Evolutionary conservation across 2,888 invertebrate species (phyloP).

Genomic region (Amphipyra tragopoginis): DNA sequence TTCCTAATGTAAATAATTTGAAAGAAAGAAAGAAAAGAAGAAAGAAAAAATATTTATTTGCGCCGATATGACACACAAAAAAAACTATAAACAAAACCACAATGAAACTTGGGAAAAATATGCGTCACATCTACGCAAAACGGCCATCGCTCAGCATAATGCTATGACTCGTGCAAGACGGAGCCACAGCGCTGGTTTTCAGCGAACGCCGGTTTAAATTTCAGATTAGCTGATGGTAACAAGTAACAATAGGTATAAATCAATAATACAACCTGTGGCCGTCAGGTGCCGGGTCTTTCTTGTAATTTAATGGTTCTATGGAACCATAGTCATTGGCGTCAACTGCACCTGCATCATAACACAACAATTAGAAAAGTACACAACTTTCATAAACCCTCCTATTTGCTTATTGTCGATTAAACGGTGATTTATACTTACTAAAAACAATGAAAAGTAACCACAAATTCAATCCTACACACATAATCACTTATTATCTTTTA

Average conservation of each 20-base stretch:
- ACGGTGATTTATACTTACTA: slow-evolving; percentile 49
- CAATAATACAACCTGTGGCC: slow-evolving; percentile 69
- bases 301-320: slow-evolving; percentile 33
- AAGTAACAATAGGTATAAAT: not conserved
- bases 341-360: slow-evolving; percentile 47
- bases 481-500: slow-evolving; percentile 40
- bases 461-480: slow-evolving; percentile 51
- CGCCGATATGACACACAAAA: too few species aligned
- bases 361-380: slow-evolving; percentile 14
- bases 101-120: too few species aligned
- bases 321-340: slow-evolving; percentile 41
- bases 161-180: too few species aligned
- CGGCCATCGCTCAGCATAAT: too few species aligned
- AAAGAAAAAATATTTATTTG: too few species aligned
- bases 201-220: too few species aligned
- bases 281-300: slow-evolving; percentile 70
- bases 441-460: slow-evolving; percentile 49
- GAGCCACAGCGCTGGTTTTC: too few species aligned
- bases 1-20: not conserved
- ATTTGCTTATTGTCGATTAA: not conserved
- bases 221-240: not conserved
- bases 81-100: too few species aligned
- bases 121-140: too few species aligned
- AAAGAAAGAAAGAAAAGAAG: too few species aligned
- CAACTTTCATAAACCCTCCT: slow-evolving; percentile 32